Base-by-base conservation (phyloP, 2,797 vertebrate species). In the Hyperoplus lanceolatus region DNA sequence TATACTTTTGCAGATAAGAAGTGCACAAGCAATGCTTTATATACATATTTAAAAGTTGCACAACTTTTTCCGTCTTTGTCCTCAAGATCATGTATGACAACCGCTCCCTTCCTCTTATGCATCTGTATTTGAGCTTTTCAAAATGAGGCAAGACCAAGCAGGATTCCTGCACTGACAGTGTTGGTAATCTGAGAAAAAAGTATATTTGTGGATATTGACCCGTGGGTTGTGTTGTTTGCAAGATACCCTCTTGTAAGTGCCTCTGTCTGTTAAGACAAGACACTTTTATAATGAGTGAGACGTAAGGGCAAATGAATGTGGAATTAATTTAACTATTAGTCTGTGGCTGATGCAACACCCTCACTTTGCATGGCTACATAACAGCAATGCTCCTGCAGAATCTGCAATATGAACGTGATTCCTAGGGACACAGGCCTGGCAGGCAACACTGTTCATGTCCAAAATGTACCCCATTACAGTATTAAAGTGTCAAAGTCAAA, bases 401-500 rank as follows among this genome's bases (percentile, higher is more conserved):
- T 55, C 36, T 74, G 66, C 65, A 56, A 12, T 45, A 45, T 50
- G 41, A 51, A 39, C 10, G 2, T 2, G 9, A 55, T 58, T 88
- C 53, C 73, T 4, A 18, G 66, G 80, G 73, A 81, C 73, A 21
- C n/a, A 5, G 64, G 42, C 63, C 69, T 79, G 54, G 65, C 66
- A 80, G 78, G 79, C 13, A 72, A 49, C 51, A 0, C 55, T 42
- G 56, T 61, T 73, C 65, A 15, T 59, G 59, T 79, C 60, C 66
- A 84, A 61, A 82, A 78, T 79, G 77, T 76, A 38, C 56, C 63
- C 43, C 14, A 13, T 60, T 77, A 68, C 62, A 75, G 70, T 73
- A 59, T 82, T 61, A 81, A 12, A 70, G 71, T 70, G 43, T 79
- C 79, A 18, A 75, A 80, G 70, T 67, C 45, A 6, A 49, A 75